A percentile compares a stretch with the other conserved stretches of the same genome.
Conservation (phyloP, 2,888 invertebrate species). For the Melipona beecheii region DNA sequence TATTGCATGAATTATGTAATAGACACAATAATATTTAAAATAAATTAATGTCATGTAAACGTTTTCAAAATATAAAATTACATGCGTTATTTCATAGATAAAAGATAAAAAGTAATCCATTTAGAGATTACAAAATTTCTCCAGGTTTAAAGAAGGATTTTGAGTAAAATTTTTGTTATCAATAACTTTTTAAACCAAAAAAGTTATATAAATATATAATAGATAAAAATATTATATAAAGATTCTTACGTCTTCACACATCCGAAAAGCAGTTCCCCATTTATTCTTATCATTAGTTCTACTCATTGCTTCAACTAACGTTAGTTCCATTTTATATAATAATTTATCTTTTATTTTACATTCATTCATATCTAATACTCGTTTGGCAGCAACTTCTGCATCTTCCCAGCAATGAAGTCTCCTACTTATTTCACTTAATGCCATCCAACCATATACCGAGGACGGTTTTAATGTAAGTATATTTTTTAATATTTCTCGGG, state of each 20-base stretch:
- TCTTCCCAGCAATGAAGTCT: constrained; percentile 85
- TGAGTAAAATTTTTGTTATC: background rate
- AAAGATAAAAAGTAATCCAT: background rate
- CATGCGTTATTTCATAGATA: background rate
- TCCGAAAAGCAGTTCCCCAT: constrained; percentile 81
- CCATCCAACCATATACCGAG: constrained; percentile 84
- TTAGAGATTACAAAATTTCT: background rate
- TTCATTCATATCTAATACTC: constrained; percentile 81
- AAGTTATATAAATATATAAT: background rate
- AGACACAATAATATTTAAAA: too few species aligned
- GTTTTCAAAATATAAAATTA: too few species aligned
- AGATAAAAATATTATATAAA: background rate
- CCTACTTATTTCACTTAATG: constrained; percentile 84
- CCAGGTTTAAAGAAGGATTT: background rate
- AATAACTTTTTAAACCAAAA: background rate
- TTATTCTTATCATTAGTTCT: constrained; percentile 85
- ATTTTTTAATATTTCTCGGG: constrained; percentile 85
- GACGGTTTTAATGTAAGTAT: constrained; percentile 83
- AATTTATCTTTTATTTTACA: constrained; percentile 76
- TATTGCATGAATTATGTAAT: too few species aligned
- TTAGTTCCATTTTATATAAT: constrained; percentile 74
- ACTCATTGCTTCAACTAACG: constrained; percentile 83
- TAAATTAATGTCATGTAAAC: too few species aligned
- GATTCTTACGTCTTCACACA: constrained; percentile 81
- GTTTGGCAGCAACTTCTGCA: constrained; percentile 83